These are phyloP conservation scores for Oopsacas minuta DNA, from an alignment of 37 sponge, comb jelly and placozoan genomes.

Conservation along the genomic window DNA sequence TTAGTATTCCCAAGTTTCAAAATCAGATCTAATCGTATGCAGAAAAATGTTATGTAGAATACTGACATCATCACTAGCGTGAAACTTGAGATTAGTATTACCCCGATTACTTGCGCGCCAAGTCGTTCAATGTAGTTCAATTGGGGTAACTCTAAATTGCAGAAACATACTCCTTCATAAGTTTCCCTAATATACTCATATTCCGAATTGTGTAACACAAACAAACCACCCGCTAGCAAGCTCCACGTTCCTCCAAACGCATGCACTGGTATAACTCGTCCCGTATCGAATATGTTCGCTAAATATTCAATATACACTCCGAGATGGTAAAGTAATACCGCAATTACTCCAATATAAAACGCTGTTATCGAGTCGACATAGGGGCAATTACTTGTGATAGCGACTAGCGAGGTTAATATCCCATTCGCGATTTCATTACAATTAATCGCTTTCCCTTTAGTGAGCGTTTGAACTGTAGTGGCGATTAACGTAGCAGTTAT, in stretches of 20 bases:
- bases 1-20: neutral
- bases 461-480: conserved; percentile 31
- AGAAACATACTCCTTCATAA: conserved; percentile 66
- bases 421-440: conserved; percentile 64
- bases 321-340: conserved; percentile 70
- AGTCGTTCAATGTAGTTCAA: neutral
- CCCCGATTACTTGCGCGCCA: neutral
- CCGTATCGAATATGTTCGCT: conserved; percentile 60
- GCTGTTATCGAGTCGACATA: conserved; percentile 34
- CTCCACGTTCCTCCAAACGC: conserved; percentile 46
- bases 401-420: conserved; percentile 40
- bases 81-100: neutral
- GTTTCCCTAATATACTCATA: conserved; percentile 26
- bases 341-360: conserved; percentile 43
- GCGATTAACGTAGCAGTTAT: conserved; percentile 44
- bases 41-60: neutral
- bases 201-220: conserved; percentile 29
- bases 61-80: neutral
- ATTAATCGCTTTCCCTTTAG: conserved; percentile 26
- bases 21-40: neutral
- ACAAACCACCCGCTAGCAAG: conserved; percentile 45
- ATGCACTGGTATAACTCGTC: conserved; percentile 78
- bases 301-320: conserved; percentile 68
- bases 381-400: conserved; percentile 48
- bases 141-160: conserved; percentile 43